A percentile compares a stretch with the other conserved stretches of the same genome.
These are phyloP conservation scores for Beaufortia kweichowensis DNA, from an alignment of 2,113 vertebrate species.

Conservation along the genomic window DNA sequence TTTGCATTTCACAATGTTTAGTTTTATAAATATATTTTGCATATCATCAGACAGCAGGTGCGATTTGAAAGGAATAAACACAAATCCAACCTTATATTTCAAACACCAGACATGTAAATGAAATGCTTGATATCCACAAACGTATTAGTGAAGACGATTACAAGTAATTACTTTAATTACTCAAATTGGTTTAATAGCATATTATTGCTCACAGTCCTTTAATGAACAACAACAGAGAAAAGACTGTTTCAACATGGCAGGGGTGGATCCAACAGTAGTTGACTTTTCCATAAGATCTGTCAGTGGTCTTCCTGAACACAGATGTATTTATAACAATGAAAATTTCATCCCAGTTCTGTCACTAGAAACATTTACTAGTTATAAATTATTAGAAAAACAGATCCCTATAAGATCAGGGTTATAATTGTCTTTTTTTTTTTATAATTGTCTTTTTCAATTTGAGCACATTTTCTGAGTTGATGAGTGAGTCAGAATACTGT, in stretches of 20 bases:
- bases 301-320: slow-evolving; percentile 26
- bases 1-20: neutral
- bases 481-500: too few species aligned
- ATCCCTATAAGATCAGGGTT: too few species aligned
- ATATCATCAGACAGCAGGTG: neutral
- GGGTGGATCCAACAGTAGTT: neutral
- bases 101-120: neutral
- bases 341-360: too few species aligned
- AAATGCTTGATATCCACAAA: neutral
- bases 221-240: neutral
- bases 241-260: neutral
- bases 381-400: too few species aligned
- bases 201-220: neutral
- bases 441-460: too few species aligned
- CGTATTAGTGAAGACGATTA: neutral
- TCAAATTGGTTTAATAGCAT: neutral
- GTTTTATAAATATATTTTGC: neutral
- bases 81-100: neutral
- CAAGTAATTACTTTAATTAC: neutral
- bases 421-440: too few species aligned
- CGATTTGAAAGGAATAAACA: neutral
- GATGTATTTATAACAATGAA: neutral
- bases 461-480: too few species aligned
- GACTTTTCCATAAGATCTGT: neutral
- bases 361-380: too few species aligned